Percentiles rank a stretch among this genome's conserved stretches.
These are phyloP conservation scores for Semicossyphus pulcher DNA, from an alignment of 2,113 vertebrate genomes.

Conservation along the genomic window DNA sequence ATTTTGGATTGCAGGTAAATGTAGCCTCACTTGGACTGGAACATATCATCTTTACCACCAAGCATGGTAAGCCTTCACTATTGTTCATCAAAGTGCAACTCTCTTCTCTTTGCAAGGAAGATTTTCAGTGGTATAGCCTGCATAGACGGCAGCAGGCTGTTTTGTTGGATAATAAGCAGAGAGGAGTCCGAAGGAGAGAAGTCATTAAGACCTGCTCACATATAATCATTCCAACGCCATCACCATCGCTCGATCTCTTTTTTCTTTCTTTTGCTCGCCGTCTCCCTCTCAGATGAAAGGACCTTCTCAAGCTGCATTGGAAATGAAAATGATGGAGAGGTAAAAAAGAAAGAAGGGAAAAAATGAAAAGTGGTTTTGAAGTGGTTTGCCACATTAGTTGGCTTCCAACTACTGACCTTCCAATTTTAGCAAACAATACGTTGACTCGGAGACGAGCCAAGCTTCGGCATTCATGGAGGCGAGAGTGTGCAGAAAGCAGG, in stretches of 20 bases:
- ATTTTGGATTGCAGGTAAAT: slow-evolving; percentile 70
- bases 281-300: slow-evolving; percentile 73
- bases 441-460: slow-evolving; percentile 49
- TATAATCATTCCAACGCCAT: slow-evolving; percentile 75
- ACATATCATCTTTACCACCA: slow-evolving; percentile 59
- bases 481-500: slow-evolving; percentile 33
- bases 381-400: slow-evolving; percentile 76
- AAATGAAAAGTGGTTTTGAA: slow-evolving; percentile 81
- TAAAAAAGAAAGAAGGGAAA: slow-evolving; percentile 69
- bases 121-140: slow-evolving; percentile 36
- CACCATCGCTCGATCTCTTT: slow-evolving; percentile 49
- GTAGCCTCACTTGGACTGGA: slow-evolving; percentile 50
- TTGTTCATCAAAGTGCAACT: slow-evolving; percentile 53
- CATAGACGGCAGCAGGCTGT: slow-evolving; percentile 44
- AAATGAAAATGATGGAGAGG: slow-evolving; percentile 75
- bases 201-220: slow-evolving; percentile 73
- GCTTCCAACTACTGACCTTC: slow-evolving; percentile 65
- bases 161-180: slow-evolving; percentile 69
- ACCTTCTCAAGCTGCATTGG: slow-evolving; percentile 57
- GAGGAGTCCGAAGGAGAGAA: slow-evolving; percentile 65
- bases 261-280: slow-evolving; percentile 23
- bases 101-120: slow-evolving; percentile 34
- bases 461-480: slow-evolving; percentile 42
- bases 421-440: slow-evolving; percentile 75
- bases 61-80: slow-evolving; percentile 34